These are phyloP conservation scores for Galeopterus variegatus DNA, from an alignment of 2,113 vertebrate genomes.

Conservation along the genomic window DNA sequence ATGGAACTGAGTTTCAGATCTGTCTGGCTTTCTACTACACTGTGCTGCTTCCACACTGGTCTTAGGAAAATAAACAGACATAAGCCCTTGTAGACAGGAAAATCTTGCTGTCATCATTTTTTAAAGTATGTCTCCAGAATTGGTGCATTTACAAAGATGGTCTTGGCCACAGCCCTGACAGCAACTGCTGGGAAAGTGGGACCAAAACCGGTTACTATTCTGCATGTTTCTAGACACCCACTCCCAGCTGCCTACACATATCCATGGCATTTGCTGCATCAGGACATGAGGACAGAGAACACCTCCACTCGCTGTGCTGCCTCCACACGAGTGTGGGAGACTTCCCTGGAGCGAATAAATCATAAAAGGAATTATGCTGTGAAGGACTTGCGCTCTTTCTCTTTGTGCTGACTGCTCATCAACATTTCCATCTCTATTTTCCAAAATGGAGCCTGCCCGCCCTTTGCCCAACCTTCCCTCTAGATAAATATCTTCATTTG, in stretches of 20 bases:
- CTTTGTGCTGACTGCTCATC: background rate
- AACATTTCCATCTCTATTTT: background rate
- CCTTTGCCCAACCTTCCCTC: background rate
- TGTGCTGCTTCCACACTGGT: background rate
- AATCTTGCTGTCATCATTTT: background rate
- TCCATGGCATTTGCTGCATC: background rate
- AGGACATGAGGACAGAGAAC: slow-evolving; percentile 39
- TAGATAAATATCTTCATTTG: background rate
- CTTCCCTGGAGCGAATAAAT: background rate
- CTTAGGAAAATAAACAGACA: slow-evolving; percentile 33
- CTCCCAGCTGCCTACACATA: background rate
- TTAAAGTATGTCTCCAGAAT: background rate
- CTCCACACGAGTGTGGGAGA: background rate
- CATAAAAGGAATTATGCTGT: background rate
- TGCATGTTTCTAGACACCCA: slow-evolving; percentile 36
- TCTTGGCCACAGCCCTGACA: background rate
- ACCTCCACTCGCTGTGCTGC: background rate
- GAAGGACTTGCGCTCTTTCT: background rate
- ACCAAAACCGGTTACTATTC: slow-evolving; percentile 9
- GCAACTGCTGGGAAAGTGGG: slow-evolving; percentile 27
- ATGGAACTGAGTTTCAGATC: background rate
- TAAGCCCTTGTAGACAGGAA: background rate
- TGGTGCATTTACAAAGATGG: slow-evolving; percentile 6
- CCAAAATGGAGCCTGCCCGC: background rate
- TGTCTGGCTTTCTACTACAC: background rate